These are phyloP conservation scores for Hyposmocoma kahamanoa DNA, from an alignment of 1,140 invertebrate genomes.

Conservation along the genomic window DNA sequence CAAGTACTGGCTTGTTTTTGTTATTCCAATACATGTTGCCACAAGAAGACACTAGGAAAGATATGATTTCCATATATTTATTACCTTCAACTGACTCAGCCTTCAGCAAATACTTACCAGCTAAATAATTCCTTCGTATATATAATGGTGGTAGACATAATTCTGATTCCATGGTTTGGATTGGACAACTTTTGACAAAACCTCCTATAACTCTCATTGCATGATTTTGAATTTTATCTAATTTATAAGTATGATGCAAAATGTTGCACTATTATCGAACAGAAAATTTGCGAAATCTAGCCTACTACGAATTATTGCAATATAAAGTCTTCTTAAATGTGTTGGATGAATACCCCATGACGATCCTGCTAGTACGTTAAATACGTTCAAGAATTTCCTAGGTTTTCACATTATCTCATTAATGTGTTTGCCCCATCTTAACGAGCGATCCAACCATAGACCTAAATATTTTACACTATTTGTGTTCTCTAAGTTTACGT, in stretches of 20 bases:
- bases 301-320: constrained; percentile 6
- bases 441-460: constrained; percentile 11
- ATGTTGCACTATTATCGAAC: constrained; percentile 7
- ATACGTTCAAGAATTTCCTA: constrained; percentile 7
- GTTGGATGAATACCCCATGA: constrained; percentile 12
- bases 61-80: background rate
- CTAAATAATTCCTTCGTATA: background rate
- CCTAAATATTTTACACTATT: constrained; percentile 13
- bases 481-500: no score
- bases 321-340: constrained; percentile 12
- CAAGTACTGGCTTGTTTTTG: background rate
- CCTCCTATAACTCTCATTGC: constrained; percentile 11
- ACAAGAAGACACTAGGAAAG: background rate
- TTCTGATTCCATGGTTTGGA: constrained; percentile 5
- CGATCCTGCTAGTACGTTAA: constrained; percentile 11
- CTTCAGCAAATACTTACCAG: background rate
- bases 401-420: constrained; percentile 8
- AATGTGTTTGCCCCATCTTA: constrained; percentile 14
- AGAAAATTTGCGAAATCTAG: constrained; percentile 13
- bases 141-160: background rate
- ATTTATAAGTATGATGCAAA: constrained; percentile 8
- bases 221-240: constrained; percentile 14
- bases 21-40: background rate
- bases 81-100: background rate
- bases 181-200: constrained; percentile 12